Conservation (phyloP, 2,113 vertebrate genomes). For the Lutjanus erythropterus region DNA sequence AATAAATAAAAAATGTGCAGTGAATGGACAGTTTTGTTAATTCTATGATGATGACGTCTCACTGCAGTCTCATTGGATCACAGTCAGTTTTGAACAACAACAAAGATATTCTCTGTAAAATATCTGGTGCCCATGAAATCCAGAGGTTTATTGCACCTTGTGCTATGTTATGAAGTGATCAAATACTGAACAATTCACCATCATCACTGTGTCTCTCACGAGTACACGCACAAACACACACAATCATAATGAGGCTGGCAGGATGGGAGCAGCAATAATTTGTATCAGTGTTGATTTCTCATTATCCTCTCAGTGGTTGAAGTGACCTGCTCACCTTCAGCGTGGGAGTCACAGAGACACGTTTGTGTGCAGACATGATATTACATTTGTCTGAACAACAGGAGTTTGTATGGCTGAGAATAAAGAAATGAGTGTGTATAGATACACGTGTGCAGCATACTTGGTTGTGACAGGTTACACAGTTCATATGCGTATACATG, state of each 20-base stretch:
- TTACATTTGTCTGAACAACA: conserved; percentile 12
- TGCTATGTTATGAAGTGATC: background rate
- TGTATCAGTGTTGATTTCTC: conserved; percentile 65
- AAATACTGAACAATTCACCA: background rate
- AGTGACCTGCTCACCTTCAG: conserved; percentile 54
- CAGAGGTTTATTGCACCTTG: background rate
- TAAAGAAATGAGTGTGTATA: background rate
- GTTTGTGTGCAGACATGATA: background rate
- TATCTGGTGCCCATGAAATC: background rate
- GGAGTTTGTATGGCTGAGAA: background rate
- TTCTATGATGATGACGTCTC: too few relatives aligned
- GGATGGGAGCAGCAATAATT: conserved; percentile 43
- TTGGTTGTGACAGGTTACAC: background rate
- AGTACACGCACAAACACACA: conserved; percentile 1
- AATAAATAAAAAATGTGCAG: too few relatives aligned
- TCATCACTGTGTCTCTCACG: conserved; percentile 20
- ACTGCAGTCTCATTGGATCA: background rate
- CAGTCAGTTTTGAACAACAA: background rate
- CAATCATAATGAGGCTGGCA: conserved; percentile 38
- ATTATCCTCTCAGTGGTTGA: conserved; percentile 51
- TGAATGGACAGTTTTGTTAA: background rate
- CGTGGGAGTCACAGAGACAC: conserved; percentile 15
- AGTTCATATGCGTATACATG: too few relatives aligned
- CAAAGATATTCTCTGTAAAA: background rate
- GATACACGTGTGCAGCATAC: background rate